Base-by-base conservation (phyloP, 2,888 invertebrate species). In the Allygus modestus region DNA sequence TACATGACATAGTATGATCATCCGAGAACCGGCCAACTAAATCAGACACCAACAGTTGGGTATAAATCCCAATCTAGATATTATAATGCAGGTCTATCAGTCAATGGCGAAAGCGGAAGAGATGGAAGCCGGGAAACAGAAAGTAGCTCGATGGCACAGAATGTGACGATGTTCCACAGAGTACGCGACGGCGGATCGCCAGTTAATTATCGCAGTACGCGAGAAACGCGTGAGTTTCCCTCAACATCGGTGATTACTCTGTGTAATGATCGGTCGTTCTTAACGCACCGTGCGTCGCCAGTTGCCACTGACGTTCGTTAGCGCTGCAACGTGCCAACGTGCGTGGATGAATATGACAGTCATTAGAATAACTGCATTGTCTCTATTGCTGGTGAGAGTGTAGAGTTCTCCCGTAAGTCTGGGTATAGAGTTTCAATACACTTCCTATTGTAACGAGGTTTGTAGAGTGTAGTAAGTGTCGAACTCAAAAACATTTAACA, bases 111-210 rank as follows among this genome's bases (percentile, higher is more conserved):
- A 65, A 65, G 65, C 65, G 26, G 9, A 28, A 26, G 65, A 65
- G 65, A 65, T 31, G 65, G 28, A 5, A 23, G 65, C 28, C 28
- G 26, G 65, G 65, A 65, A 11, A 31, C 65, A 28, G 65, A 65
- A 65, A 65, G 65, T 65, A 65, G 65, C 65, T 65, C 65, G 65
- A 15, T 65, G 65, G 65, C 65, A 65, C 65, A 65, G 65, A 65
- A 65, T 65, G 65, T 65, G 65, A 65, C 65, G 26, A 65, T 15
- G 65, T 28, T 1, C 65, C 65, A 58, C 4, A 17, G 51, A 51
- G 58, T 58, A 58, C 9, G 65, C 65, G 28, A 28, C 65, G n/a
- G 31, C 23, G 65, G 20, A 20, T n/a, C 31, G 65, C 31, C 15
- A 28, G 65, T 31, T 65, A 31, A 65, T 65, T 65, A 31, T 65